A percentile compares a stretch with the other conserved stretches of the same genome.
These are phyloP conservation scores for Bedellia somnulentella DNA, from an alignment of 2,888 invertebrate genomes.

Conservation along the genomic window DNA sequence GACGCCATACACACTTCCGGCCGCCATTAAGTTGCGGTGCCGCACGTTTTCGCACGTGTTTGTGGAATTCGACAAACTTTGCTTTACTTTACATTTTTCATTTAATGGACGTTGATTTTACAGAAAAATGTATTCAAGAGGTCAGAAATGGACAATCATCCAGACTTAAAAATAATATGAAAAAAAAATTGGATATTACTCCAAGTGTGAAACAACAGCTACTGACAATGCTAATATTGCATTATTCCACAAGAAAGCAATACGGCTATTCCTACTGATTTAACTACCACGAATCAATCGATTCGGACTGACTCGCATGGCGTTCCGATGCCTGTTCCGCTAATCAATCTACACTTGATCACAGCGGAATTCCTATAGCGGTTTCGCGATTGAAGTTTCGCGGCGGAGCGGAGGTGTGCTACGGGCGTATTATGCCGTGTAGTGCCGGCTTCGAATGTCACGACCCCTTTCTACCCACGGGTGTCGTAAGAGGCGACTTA, in stretches of 20 bases:
- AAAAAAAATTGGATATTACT: too few species aligned
- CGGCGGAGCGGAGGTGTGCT: conserved; percentile 1
- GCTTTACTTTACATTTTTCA: conserved; percentile 6
- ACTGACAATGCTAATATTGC: too few species aligned
- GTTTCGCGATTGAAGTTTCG: not conserved
- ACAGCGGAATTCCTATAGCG: not conserved
- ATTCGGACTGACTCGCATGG: not conserved
- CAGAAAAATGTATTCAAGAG: conserved; percentile 4
- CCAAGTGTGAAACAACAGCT: too few species aligned
- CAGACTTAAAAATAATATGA: too few species aligned
- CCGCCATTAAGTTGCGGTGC: conserved; percentile 2
- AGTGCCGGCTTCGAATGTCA: too few species aligned
- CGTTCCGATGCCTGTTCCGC: not conserved
- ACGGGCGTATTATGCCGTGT: too few species aligned
- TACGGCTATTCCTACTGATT: not conserved
- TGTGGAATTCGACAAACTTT: conserved; percentile 8
- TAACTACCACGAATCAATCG: not conserved
- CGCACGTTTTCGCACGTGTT: conserved; percentile 5
- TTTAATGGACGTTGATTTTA: conserved; percentile 8
- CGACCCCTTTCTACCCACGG: too few species aligned
- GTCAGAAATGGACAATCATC: conserved; percentile 7
- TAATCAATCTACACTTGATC: not conserved
- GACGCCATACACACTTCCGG: conserved; percentile 4
- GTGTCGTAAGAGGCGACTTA: too few species aligned
- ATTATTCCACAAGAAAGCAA: too few species aligned